These are phyloP conservation scores for Chroicocephalus ridibundus DNA, from an alignment of 2,113 vertebrate genomes.

Conservation along the genomic window DNA sequence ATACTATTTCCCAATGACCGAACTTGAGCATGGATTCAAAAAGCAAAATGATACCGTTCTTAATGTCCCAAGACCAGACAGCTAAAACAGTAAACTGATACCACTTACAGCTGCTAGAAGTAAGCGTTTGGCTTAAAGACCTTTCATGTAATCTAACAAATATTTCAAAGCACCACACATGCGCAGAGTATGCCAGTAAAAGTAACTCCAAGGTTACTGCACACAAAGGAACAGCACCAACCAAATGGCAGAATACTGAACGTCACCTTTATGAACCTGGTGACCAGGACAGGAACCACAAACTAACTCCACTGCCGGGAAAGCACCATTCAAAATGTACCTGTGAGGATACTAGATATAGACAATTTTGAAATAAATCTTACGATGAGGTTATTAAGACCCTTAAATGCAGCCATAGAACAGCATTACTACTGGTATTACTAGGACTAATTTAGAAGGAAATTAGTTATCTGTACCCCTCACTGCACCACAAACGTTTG, in stretches of 20 bases:
- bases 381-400: background rate
- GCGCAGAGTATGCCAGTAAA: background rate
- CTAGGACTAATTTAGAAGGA: background rate
- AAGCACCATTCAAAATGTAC: background rate
- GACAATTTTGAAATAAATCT: background rate
- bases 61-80: conserved; percentile 1
- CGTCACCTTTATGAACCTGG: background rate
- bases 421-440: background rate
- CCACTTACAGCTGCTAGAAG: conserved; percentile 40
- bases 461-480: background rate
- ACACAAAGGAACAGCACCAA: background rate
- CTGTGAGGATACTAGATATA: background rate
- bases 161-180: background rate
- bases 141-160: background rate
- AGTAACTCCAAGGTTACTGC: background rate
- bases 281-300: background rate
- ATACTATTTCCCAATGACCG: background rate
- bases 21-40: background rate
- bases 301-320: background rate
- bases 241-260: background rate
- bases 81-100: conserved; percentile 42
- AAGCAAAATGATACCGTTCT: conserved; percentile 30
- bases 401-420: background rate
- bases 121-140: background rate
- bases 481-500: background rate